Conservation (phyloP, 2,113 vertebrate species). For the Hipposideros armiger region DNA sequence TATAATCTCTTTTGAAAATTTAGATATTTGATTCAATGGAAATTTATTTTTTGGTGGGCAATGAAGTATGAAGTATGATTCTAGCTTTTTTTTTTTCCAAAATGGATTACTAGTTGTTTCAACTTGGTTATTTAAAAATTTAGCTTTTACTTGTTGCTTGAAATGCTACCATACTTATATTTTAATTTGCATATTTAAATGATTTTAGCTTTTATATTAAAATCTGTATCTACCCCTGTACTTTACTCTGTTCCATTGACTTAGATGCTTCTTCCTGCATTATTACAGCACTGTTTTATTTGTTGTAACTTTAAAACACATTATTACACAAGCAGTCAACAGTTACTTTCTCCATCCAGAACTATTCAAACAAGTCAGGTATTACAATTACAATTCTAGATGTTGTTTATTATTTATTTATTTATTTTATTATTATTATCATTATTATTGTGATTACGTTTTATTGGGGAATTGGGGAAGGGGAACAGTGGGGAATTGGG, state of each 20-base stretch:
- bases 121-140: constrained; percentile 29
- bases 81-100: neutral
- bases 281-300: neutral
- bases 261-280: neutral
- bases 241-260: neutral
- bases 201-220: neutral
- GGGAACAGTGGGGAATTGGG: no score
- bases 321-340: neutral
- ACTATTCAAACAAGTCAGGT: neutral
- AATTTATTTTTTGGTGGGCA: neutral
- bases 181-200: neutral
- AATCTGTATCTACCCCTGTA: neutral
- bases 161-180: neutral
- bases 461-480: no score
- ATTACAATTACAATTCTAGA: neutral
- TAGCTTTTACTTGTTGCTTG: neutral
- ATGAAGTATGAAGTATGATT: neutral
- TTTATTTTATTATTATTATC: no score
- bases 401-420: neutral
- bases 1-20: neutral
- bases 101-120: neutral
- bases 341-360: neutral
- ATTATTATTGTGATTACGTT: no score
- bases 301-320: neutral
- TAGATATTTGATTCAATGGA: constrained; percentile 21